Conservation (phyloP, 2,888 invertebrate genomes). For the Dryobotodes eremita region DNA sequence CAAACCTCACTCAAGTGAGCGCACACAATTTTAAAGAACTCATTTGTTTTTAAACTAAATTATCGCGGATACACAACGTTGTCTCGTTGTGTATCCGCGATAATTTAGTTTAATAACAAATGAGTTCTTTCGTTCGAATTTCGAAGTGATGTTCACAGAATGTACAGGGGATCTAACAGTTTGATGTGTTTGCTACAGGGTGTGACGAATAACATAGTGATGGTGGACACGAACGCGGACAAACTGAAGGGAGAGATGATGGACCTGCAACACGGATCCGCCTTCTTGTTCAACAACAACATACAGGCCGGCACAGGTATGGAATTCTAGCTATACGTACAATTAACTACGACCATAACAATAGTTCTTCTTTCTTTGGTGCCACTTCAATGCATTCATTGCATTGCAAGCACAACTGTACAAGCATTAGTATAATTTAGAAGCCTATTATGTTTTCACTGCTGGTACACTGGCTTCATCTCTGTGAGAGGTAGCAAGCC, state of each 20-base stretch:
- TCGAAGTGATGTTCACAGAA: background rate
- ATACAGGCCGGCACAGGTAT: conserved; percentile 92
- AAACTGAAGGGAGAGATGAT: conserved; percentile 97
- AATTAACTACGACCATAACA: background rate
- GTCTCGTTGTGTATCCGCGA: no score
- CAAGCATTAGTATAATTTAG: background rate
- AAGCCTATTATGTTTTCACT: background rate
- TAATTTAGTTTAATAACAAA: no score
- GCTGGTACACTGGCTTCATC: background rate
- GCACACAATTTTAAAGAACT: background rate
- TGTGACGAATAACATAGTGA: conserved; percentile 94
- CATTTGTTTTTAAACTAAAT: background rate
- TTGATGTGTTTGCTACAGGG: conserved; percentile 86
- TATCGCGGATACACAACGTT: background rate
- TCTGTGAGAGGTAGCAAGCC: background rate
- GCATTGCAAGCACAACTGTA: no score
- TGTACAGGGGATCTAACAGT: background rate
- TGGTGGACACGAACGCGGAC: conserved; percentile 95
- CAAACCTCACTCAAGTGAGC: background rate
- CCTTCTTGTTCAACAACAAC: conserved; percentile 95
- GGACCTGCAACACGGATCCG: conserved; percentile 97
- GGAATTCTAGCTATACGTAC: background rate
- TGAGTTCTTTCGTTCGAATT: no score
- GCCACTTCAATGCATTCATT: background rate
- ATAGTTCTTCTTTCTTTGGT: background rate